These are phyloP conservation scores for Pemphigus obesinymphae DNA, from an alignment of 1,140 invertebrate genomes.

Conservation along the genomic window DNA sequence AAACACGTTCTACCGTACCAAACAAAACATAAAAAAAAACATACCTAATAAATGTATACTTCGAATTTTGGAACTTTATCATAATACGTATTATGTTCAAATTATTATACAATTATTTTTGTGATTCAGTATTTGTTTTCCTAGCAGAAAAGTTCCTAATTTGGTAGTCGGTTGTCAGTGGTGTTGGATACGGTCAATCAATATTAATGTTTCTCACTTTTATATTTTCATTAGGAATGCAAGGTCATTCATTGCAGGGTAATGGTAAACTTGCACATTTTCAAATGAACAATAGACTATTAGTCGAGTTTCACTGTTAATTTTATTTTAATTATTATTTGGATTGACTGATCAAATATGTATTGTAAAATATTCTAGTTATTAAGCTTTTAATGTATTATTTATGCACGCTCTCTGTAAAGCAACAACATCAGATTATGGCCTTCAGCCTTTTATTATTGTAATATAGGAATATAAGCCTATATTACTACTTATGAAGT, in stretches of 20 bases:
- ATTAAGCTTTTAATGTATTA: conserved; percentile 33
- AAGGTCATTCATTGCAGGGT: conserved; percentile 27
- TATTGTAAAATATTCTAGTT: conserved; percentile 33
- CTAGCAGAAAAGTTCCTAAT: conserved; percentile 41
- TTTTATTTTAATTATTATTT: conserved; percentile 21
- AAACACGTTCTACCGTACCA: conserved; percentile 35
- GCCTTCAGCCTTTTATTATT: conserved; percentile 1
- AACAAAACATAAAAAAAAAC: conserved; percentile 2
- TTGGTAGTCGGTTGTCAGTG: conserved; percentile 19
- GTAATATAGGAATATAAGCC: neutral
- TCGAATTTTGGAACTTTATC: conserved; percentile 28
- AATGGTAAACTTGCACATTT: conserved; percentile 26
- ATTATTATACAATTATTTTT: neutral
- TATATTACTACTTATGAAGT: conserved; percentile 18
- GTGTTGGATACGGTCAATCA: conserved; percentile 36
- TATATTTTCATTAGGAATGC: conserved; percentile 18
- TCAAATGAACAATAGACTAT: neutral
- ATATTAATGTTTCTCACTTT: conserved; percentile 36
- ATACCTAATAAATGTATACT: neutral
- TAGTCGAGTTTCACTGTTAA: neutral
- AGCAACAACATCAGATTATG: neutral
- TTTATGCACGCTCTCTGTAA: conserved; percentile 36
- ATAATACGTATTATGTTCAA: neutral
- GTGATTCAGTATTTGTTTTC: conserved; percentile 30
- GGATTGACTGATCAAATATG: conserved; percentile 40